Percentiles rank a stretch among this genome's conserved stretches.
Evolutionary conservation across 2,797 vertebrate genomes (phyloP).

Genomic region (Microctenopoma stevenorrisi): DNA sequence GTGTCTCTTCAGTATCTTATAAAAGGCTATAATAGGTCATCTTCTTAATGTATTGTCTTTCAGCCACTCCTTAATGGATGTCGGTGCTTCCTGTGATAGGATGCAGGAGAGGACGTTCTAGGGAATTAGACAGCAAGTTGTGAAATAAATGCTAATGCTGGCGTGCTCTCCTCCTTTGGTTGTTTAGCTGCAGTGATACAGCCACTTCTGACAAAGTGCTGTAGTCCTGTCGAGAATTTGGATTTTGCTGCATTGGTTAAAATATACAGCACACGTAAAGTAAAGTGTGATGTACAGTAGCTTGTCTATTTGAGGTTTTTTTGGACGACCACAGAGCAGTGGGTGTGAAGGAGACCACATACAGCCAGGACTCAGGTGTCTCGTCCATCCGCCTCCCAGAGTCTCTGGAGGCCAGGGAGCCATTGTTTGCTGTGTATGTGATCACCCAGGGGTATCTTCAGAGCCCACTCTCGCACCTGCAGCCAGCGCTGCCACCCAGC

Average conservation of each 20-base stretch:
- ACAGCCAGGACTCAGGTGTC: conserved; percentile 70
- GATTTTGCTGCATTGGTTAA: no score
- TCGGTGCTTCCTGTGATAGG: not conserved
- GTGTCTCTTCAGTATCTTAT: no score
- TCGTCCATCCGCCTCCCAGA: conserved; percentile 8
- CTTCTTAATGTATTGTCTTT: no score
- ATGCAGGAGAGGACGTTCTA: not conserved
- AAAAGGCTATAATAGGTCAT: no score
- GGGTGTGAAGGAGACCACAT: conserved; percentile 42
- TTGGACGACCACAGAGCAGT: conserved; percentile 1
- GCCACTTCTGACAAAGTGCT: no score
- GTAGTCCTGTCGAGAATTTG: no score
- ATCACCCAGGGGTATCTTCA: conserved; percentile 54
- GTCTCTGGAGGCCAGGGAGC: conserved; percentile 60
- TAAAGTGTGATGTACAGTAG: no score
- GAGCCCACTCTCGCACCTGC: conserved; percentile 26
- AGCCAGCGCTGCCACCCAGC: conserved; percentile 31
- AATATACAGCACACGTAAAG: no score
- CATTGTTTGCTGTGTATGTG: conserved; percentile 27
- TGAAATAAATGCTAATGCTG: not conserved
- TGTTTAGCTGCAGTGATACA: not conserved
- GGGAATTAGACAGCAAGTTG: not conserved
- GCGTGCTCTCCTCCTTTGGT: not conserved
- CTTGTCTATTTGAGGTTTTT: no score
- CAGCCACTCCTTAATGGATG: no score